A percentile compares a stretch with the other conserved stretches of the same genome.
These are phyloP conservation scores for Campoletis sonorensis DNA, from an alignment of 1,140 invertebrate species.

Conservation along the genomic window DNA sequence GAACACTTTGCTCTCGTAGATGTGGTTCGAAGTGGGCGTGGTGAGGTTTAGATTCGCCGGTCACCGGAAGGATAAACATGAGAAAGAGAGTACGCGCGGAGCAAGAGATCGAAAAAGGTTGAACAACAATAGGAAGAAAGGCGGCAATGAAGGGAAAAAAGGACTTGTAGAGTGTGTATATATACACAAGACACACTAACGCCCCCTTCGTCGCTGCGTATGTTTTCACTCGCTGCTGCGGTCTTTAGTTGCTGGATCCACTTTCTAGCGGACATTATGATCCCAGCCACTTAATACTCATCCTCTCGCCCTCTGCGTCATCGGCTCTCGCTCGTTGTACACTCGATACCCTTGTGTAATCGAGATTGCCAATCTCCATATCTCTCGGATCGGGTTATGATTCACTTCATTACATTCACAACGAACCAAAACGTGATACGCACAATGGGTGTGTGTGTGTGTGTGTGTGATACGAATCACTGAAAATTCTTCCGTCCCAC, in stretches of 20 bases:
- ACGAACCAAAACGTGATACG: neutral
- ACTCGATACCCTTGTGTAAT: constrained; percentile 55
- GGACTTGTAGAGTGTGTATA: neutral
- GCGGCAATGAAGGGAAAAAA: constrained; percentile 17
- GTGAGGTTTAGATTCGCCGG: constrained; percentile 33
- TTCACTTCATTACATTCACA: constrained; percentile 41
- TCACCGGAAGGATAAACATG: constrained; percentile 42
- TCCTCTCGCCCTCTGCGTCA: constrained; percentile 15
- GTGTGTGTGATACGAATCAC: neutral
- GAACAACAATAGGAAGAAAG: neutral
- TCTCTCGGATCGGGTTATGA: constrained; percentile 46
- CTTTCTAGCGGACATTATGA: constrained; percentile 8
- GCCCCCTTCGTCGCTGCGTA: constrained; percentile 36
- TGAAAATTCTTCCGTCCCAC: constrained; percentile 14
- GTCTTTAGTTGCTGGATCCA: neutral
- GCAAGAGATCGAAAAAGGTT: neutral
- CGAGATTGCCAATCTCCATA: constrained; percentile 54
- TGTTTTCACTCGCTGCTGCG: constrained; percentile 10
- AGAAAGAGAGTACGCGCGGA: neutral
- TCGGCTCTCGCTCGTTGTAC: constrained; percentile 10
- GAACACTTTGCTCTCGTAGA: neutral
- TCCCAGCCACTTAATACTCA: constrained; percentile 32
- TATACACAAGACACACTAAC: neutral
- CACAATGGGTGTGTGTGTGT: constrained; percentile 4
- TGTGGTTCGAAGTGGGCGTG: constrained; percentile 23